Evolutionary conservation across 1,140 invertebrate genomes (phyloP), one percentile per base, ranked within the genome.

Genomic region (Apocrypta bakeri): DNA sequence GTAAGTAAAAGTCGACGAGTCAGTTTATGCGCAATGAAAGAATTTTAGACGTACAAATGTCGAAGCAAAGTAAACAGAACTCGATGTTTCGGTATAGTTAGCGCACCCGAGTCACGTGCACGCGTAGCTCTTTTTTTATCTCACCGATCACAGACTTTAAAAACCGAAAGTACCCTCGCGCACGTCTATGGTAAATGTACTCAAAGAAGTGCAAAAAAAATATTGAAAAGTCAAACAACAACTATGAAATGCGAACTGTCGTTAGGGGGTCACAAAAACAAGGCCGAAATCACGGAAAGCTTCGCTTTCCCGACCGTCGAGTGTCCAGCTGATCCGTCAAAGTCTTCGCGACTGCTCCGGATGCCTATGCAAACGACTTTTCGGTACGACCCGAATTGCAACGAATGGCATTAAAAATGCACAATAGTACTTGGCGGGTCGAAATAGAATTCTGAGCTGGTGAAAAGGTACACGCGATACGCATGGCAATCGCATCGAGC

Each of bases 361-460:
- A 88, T 88, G 81, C 68, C 86, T 88, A 86, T 87, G 86, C 81
- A 86, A 86, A 89, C 75, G 27, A 76, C 17, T 21, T n/a, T 8
- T 25, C 11, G 11, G 1, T 9, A 84, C 73, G 88, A 89, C 87
- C 87, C 82, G 87, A 69, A 69, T 48, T 24, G 66, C 66, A 40
- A 1, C 61, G 37, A 24, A 42, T 17, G 25, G n/a, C 12, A 79
- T 79, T 79, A 29, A 48, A 79, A 68, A 71, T 69, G 81, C 66
- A 84, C 73, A 75, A 74, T 84, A 84, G 69, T 84, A 69, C 9
- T 37, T 9, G 71, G 1, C 74, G 27, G 37, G 24, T 27, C 12
- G 24, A 68, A 68, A 66, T 79, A n/a, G 77, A 69, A 69, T 56
- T 48, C 14, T 25, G 64, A 61, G 31, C 63, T 25, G 27, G 77